Percentiles rank a stretch among this genome's conserved stretches.
Conservation (phyloP, 2,113 vertebrate species). For the Mobula hypostoma region DNA sequence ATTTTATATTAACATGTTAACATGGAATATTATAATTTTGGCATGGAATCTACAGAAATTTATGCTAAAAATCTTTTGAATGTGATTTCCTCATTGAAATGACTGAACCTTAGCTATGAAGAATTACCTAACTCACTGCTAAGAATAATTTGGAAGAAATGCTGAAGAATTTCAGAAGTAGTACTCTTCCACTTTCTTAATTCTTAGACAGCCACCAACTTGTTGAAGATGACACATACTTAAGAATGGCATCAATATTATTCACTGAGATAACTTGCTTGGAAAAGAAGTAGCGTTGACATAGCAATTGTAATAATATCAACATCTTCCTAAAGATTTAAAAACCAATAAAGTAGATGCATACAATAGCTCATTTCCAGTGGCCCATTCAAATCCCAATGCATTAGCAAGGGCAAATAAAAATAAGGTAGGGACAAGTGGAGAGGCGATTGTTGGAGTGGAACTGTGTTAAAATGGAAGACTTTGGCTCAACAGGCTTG, state of each 20-base stretch:
- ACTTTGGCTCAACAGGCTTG: too few species aligned
- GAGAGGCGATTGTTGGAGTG: too few species aligned
- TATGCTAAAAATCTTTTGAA: slow-evolving; percentile 1
- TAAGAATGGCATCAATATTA: neutral
- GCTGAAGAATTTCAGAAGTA: neutral
- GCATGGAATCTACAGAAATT: slow-evolving; percentile 4
- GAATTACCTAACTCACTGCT: neutral
- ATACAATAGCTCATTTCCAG: neutral
- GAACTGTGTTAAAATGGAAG: too few species aligned
- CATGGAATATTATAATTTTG: slow-evolving; percentile 25
- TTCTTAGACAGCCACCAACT: neutral
- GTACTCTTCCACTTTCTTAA: neutral
- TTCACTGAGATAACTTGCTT: neutral
- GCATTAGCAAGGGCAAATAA: too few species aligned
- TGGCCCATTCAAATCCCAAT: too few species aligned
- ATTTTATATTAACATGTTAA: slow-evolving; percentile 24
- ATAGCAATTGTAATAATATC: neutral
- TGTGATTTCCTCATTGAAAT: neutral
- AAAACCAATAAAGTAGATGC: neutral
- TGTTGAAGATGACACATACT: neutral
- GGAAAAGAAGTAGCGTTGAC: neutral
- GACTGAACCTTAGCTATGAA: neutral
- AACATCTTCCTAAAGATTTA: neutral
- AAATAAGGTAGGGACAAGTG: too few species aligned
- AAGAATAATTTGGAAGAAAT: neutral